These are phyloP conservation scores for Lophura swinhoii DNA, from an alignment of 2,797 vertebrate genomes.

Conservation along the genomic window DNA sequence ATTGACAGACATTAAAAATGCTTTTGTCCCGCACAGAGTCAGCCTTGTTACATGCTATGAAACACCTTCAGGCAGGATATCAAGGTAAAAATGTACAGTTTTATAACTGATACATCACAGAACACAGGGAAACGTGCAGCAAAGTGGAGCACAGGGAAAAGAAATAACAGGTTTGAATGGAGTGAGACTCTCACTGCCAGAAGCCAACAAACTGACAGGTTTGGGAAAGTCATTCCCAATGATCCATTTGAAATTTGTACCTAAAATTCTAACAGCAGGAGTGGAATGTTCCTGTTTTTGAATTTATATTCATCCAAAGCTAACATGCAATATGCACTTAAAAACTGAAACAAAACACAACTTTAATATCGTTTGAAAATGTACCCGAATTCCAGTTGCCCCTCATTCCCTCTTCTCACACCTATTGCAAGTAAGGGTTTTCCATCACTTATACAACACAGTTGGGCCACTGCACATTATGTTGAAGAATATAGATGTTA, in stretches of 20 bases:
- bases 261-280: background rate
- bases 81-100: background rate
- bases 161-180: background rate
- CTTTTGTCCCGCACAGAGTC: background rate
- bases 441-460: background rate
- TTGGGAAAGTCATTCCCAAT: background rate
- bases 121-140: background rate
- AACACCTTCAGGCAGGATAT: background rate
- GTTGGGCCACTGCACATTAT: background rate
- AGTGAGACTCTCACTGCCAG: background rate
- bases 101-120: background rate
- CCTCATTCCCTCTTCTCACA: background rate
- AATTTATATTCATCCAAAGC: slow-evolving; percentile 14
- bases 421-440: background rate
- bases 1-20: background rate
- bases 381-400: background rate
- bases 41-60: background rate
- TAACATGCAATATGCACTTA: background rate
- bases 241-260: background rate
- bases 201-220: background rate
- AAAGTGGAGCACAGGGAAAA: background rate
- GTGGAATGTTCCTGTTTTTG: background rate
- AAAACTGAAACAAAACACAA: slow-evolving; percentile 26
- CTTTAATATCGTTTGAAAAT: background rate
- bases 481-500: background rate